Evolutionary conservation across 2,797 vertebrate genomes (phyloP).

Genomic region (Tenualosa thibaudeaui): DNA sequence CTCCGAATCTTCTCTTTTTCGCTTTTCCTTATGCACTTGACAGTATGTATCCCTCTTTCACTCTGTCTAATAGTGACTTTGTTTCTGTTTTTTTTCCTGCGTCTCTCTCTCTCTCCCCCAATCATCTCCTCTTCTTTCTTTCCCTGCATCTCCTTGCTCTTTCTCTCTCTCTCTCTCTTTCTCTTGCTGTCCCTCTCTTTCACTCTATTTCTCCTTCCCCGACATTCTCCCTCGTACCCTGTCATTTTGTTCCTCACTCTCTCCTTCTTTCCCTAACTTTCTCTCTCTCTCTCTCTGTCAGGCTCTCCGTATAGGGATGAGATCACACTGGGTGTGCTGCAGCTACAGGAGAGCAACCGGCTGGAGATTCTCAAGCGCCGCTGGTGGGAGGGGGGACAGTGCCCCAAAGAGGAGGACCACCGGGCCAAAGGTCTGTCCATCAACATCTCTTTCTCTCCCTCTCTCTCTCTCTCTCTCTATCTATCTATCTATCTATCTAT

Average conservation of each 20-base stretch:
- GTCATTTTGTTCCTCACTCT: not conserved
- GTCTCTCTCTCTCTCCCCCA: not conserved
- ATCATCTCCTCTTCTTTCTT: not conserved
- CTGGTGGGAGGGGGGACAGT: conserved; percentile 92
- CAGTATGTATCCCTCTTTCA: not conserved
- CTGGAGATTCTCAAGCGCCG: conserved; percentile 92
- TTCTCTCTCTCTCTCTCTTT: not conserved
- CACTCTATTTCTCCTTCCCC: not conserved
- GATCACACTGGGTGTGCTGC: conserved; percentile 89
- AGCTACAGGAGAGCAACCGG: conserved; percentile 92
- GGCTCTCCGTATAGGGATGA: conserved; percentile 91
- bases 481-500: not conserved
- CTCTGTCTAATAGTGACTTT: not conserved
- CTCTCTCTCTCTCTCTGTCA: conserved; percentile 48
- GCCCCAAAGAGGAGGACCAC: conserved; percentile 90
- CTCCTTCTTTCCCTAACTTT: too few species aligned
- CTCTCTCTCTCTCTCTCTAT: not conserved
- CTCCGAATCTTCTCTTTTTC: not conserved
- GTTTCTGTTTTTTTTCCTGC: not conserved
- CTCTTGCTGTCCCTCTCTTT: not conserved
- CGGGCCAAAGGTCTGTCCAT: conserved; percentile 86
- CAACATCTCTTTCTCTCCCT: not conserved
- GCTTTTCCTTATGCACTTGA: not conserved
- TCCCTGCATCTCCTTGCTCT: not conserved
- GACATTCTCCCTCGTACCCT: not conserved